Percentiles rank a stretch among this genome's conserved stretches.
phyloP scores from a whole-genome alignment of 2,888 invertebrate genomes.

The Drosophila subquinaria region DNA sequence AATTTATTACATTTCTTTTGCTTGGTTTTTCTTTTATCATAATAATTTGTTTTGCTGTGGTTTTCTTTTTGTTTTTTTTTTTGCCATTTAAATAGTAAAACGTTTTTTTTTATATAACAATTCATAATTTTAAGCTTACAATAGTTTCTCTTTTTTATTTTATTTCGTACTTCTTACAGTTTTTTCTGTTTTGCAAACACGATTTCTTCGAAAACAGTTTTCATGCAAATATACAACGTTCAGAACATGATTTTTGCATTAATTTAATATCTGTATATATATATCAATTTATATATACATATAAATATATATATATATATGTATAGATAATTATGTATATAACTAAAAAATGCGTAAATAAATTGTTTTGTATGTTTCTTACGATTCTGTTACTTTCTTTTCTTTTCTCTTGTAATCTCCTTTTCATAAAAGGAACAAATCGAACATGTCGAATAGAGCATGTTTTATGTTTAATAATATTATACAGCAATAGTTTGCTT shows the following conservation, averaged over 20 bases:
- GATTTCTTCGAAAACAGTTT: conserved; percentile 64
- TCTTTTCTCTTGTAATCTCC: conserved; percentile 57
- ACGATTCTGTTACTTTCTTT: conserved; percentile 24
- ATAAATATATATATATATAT: conserved; percentile 35
- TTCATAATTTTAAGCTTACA: conserved; percentile 81
- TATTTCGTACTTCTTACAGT: conserved; percentile 68
- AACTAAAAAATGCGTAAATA: conserved; percentile 81
- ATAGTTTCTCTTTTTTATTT: conserved; percentile 51
- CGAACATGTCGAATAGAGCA: conserved; percentile 41
- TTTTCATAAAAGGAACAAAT: conserved; percentile 79
- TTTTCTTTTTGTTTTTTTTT: conserved; percentile 32
- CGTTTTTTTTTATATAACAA: conserved; percentile 78
- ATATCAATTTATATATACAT: conserved; percentile 31
- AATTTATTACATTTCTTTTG: conserved; percentile 58
- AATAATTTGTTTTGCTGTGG: conserved; percentile 65
- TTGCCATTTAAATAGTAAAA: conserved; percentile 79
- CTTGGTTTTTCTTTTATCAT: conserved; percentile 56
- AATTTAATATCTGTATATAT: conserved; percentile 68
- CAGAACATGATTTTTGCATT: conserved; percentile 68
- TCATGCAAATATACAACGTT: conserved; percentile 74
- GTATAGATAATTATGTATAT: conserved; percentile 62
- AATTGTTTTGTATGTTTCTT: conserved; percentile 60
- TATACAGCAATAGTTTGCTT: conserved; percentile 56
- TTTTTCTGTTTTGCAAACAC: conserved; percentile 62
- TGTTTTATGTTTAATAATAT: conserved; percentile 36